Evolutionary conservation across 2,888 invertebrate species (phyloP), one percentile per base, ranked within the genome.

Genomic region (Eulithis testata): DNA sequence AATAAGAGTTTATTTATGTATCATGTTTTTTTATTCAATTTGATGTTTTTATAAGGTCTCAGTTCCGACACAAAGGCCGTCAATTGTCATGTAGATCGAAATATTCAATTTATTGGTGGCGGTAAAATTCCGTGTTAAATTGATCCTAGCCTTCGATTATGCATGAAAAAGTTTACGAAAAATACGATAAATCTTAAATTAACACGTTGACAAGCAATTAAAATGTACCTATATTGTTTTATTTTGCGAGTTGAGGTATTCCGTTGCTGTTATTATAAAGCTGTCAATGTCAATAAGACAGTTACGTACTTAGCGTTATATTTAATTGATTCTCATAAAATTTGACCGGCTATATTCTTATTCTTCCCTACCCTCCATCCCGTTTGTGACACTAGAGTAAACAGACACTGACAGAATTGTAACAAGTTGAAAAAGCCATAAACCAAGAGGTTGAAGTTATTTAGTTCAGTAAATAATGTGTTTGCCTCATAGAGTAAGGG

Each of bases 31-130:
- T 47, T 61, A 52, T 36, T 59, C 65, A 65, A 45, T 47, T 55
- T 68, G 55, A 49, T 43, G 47, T 58, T 52, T 57, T 58, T 58
- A 63, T 65, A 61, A 57, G 60, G 63, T 56, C 51, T 11, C 40
- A 11, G 50, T 68, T 65, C 65, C 68, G 68, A 56, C 62, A 59
- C 40, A 61, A 52, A 63, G 65, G 68, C 31, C 65, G 60, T 36
- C 59, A 58, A 47, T 64, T 68, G 68, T 63, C 60, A 57, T 62
- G 65, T 65, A 37, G 40, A 65, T 62, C 31, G 65, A 61, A 47
- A 58, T 31, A 60, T 55, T 56, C 49, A 65, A 56, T 60, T 60
- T 40, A 56, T 52, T 37, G 21, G 40, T 31, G 66, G 68, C 65
- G 65, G 60, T 63, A 58, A 68, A 57, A 63, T 65, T 68, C 57